Evolutionary conservation across 2,888 invertebrate species (phyloP), one percentile per base, ranked within the genome.

Genomic region (Mimachlamys varia): DNA sequence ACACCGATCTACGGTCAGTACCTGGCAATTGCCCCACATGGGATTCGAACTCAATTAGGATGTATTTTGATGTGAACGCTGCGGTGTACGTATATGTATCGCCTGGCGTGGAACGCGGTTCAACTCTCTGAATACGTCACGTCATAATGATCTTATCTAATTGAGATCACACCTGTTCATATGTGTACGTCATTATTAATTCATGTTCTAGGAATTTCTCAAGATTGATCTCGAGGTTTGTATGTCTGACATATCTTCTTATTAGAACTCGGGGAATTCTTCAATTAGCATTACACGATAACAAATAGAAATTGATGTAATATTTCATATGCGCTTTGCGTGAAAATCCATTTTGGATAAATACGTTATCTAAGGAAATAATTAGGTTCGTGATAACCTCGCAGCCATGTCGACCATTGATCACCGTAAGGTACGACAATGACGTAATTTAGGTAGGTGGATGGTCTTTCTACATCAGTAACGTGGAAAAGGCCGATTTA

Each of bases 291-390:
- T 17, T 22, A 22, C 2, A 2, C 27, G 76, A 27, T 76, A 76
- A 76, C 33, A 33, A 12, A 22, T 10, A 27, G 76, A 76, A 76
- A 76, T 33, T 76, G 33, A 76, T 76, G 76, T 76, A 19, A 33
- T 33, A 76, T 33, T 33, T 27, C 15, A 76, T 27, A 76, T 76
- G 76, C 27, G 12, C 12, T 76, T 76, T 76, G 76, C 76, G 76
- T 76, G 76, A 76, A 76, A 76, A 76, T 76, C 76, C 76, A 76
- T 76, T 76, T 76, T 27, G 33, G 76, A 33, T 76, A 33, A 76
- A 76, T 76, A 76, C 4, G 76, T 76, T 76, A 76, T 76, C 76
- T 3, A 76, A 76, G 76, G 33, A 76, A 58, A 76, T 33, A 76
- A 76, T 76, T 76, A 76, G 76, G 76, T 27, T 33, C 13, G 12